Conservation (phyloP, 1,140 invertebrate genomes). For the Sitophilus oryzae region DNA sequence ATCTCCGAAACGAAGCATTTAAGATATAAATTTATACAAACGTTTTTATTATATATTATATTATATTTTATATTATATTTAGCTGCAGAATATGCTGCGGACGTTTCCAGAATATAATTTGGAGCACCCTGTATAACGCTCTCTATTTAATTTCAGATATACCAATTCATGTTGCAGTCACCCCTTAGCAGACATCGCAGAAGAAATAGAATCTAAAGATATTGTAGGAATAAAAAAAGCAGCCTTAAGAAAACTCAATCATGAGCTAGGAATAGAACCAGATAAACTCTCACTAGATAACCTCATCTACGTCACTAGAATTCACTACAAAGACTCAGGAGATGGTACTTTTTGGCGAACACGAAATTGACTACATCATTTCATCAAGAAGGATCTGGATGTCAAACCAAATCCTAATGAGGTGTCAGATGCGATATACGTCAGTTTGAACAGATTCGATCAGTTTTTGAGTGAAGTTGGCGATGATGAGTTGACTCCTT, state of each 20-base stretch:
- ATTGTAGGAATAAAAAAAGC: constrained; percentile 73
- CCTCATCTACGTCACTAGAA: constrained; percentile 78
- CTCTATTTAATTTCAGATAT: constrained; percentile 78
- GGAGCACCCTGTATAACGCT: too few relatives aligned
- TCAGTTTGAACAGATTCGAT: constrained; percentile 63
- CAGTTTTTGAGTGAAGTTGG: constrained; percentile 56
- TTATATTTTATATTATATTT: neutral
- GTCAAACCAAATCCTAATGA: constrained; percentile 84
- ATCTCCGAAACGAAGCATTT: too few relatives aligned
- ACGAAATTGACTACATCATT: constrained; percentile 93
- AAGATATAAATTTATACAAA: too few relatives aligned
- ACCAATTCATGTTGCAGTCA: constrained; percentile 98
- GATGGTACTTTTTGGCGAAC: constrained; percentile 87
- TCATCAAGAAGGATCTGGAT: constrained; percentile 70
- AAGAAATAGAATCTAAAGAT: constrained; percentile 71
- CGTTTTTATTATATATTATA: too few relatives aligned
- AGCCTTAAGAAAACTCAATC: constrained; percentile 75
- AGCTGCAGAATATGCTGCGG: too few relatives aligned
- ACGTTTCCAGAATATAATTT: constrained; percentile 63
- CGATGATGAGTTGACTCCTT: constrained; percentile 78
- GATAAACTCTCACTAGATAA: constrained; percentile 59
- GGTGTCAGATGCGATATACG: constrained; percentile 74
- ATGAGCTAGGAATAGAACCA: constrained; percentile 77
- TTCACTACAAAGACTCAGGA: constrained; percentile 72
- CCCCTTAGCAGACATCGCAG: constrained; percentile 70